phyloP scores from a whole-genome alignment of 1,140 invertebrate genomes.

The Drosophila ananassae region DNA sequence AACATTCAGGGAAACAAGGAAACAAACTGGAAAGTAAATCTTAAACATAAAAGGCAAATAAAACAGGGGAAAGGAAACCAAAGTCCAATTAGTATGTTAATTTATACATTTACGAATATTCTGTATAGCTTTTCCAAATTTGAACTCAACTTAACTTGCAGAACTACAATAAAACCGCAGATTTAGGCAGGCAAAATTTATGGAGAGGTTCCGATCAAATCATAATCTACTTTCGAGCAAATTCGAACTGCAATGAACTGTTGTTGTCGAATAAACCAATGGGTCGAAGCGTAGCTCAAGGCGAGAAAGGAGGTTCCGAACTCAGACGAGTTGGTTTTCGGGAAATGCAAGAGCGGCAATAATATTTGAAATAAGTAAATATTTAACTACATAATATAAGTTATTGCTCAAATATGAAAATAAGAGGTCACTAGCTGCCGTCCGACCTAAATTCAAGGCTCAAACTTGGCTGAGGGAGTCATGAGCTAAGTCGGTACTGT shows the following conservation, averaged over 20 bases:
- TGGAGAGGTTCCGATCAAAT: slow-evolving; percentile 32
- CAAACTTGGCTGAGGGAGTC: not conserved
- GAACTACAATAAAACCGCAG: slow-evolving; percentile 49
- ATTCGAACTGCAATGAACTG: slow-evolving; percentile 29
- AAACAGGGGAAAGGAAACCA: slow-evolving; percentile 34
- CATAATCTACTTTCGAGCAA: slow-evolving; percentile 32
- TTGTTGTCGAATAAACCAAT: slow-evolving; percentile 4
- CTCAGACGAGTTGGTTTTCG: not conserved
- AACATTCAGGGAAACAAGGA: not conserved
- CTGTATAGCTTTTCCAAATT: slow-evolving; percentile 30
- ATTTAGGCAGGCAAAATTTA: slow-evolving; percentile 50
- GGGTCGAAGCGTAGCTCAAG: not conserved
- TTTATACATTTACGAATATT: slow-evolving; percentile 35
- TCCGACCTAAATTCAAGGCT: slow-evolving; percentile 41
- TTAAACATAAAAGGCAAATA: slow-evolving; percentile 18
- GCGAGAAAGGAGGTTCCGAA: not conserved
- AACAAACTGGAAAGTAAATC: not conserved
- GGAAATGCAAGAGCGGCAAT: not conserved
- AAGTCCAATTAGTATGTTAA: slow-evolving; percentile 59
- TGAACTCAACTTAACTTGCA: slow-evolving; percentile 57
- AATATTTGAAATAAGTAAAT: not conserved
- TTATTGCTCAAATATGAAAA: not conserved
- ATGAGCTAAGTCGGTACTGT: slow-evolving; percentile 1
- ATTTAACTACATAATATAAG: not conserved
- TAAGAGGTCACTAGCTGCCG: slow-evolving; percentile 23